A percentile compares a stretch with the other conserved stretches of the same genome.
These are phyloP conservation scores for Cosmopolites sordidus DNA, from an alignment of 2,888 invertebrate genomes.

Conservation along the genomic window DNA sequence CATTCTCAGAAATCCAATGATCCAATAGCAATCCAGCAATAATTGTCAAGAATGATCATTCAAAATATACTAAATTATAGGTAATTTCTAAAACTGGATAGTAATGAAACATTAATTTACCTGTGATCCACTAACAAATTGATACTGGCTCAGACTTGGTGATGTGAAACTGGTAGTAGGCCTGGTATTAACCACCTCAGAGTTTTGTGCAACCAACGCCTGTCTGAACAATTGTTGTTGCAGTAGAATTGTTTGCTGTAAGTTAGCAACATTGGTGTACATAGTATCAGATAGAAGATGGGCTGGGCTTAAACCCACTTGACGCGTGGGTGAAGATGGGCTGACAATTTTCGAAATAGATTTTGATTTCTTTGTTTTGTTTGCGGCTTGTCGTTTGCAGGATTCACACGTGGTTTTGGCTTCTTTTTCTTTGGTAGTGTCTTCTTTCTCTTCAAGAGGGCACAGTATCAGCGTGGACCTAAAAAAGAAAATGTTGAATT, in stretches of 20 bases:
- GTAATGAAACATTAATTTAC: too few species aligned
- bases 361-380: conserved; percentile 39
- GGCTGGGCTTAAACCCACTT: conserved; percentile 31
- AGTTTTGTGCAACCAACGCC: conserved; percentile 46
- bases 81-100: too few species aligned
- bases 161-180: conserved; percentile 51
- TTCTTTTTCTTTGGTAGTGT: conserved; percentile 32
- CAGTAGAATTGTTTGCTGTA: conserved; percentile 64
- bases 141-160: conserved; percentile 57
- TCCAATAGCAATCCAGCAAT: too few species aligned
- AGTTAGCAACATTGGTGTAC: conserved; percentile 66
- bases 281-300: conserved; percentile 56
- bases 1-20: too few species aligned
- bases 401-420: conserved; percentile 34
- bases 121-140: conserved; percentile 51
- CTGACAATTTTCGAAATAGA: conserved; percentile 36
- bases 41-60: too few species aligned
- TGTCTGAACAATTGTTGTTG: conserved; percentile 63
- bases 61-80: too few species aligned
- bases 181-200: conserved; percentile 34
- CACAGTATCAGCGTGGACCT: conserved; percentile 43
- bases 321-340: conserved; percentile 39
- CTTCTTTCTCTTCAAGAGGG: conserved; percentile 36
- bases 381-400: conserved; percentile 33
- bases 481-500: conserved; percentile 15